Evolutionary conservation across 1,140 invertebrate species (phyloP), one percentile per base, ranked within the genome.

Genomic region (Drosophila neocordata): DNA sequence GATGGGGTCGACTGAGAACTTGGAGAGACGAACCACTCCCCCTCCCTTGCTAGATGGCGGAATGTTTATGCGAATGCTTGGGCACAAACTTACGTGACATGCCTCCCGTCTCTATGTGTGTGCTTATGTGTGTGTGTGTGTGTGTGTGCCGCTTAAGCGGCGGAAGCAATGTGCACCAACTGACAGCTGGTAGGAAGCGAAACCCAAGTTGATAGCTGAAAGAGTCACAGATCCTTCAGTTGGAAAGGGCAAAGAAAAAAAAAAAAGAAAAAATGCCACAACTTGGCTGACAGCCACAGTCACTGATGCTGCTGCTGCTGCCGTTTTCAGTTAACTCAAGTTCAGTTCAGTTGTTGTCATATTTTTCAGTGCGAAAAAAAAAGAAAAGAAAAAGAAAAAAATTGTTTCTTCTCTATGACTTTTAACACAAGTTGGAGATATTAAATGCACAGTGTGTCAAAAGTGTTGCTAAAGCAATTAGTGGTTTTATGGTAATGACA

Each of bases 31-130:
- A 1, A 1, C 24, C 24, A 24, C 24, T 24, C 24, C 24, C 1
- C 4, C 4, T 7, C 41, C 15, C 41, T 13, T 44, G 67, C 53
- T 53, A 53, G 61, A 69, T 69, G 66, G 68, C 75, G 79, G 83
- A 87, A 83, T 85, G 83, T 83, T 87, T 88, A 87, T 83, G 83
- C 79, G 83, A 88, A 87, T 87, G 83, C 83, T 79, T 88, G 76
- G 72, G 84, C 84, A 73, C 73, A 88, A 83, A 88, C 83, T 88
- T 88, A 88, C 83, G 79, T 88, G 83, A 79, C 79, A 62, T 77
- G 79, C 74, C 82, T 66, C 61, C 27, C 27, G 27, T 31, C 27
- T 57, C 38, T 53, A 44, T 53, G 34, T 18, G 60, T 60, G 24
- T 15, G 24, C 41, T 18, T 37, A 11, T 35, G 53, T 61, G 20